phyloP scores from a whole-genome alignment of 2,797 vertebrate species.

The Cebuella pygmaea region DNA sequence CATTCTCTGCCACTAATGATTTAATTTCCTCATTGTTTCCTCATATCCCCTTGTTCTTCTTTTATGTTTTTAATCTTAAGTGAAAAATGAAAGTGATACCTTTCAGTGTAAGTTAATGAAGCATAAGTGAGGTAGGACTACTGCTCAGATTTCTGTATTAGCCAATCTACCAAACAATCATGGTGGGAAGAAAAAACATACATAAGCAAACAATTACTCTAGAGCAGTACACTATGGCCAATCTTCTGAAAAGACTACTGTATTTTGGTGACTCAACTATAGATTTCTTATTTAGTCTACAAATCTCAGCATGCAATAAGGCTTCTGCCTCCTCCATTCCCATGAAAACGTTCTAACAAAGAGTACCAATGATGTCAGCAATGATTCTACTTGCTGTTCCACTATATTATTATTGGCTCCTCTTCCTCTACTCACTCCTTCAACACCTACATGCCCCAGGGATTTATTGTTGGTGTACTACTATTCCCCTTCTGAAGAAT shows the following conservation, averaged over 20 bases:
- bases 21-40: not conserved
- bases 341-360: not conserved
- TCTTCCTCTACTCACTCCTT: not conserved
- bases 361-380: not conserved
- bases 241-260: slow-evolving; percentile 28
- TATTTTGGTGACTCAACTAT: not conserved
- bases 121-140: not conserved
- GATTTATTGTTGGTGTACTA: not conserved
- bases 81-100: not conserved
- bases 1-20: not conserved
- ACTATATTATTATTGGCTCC: not conserved
- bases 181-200: not conserved
- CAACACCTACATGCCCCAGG: not conserved
- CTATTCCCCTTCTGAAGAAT: not conserved
- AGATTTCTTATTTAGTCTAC: not conserved
- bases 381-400: not conserved
- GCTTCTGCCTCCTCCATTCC: not conserved
- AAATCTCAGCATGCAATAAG: not conserved
- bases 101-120: slow-evolving; percentile 33
- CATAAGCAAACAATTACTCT: not conserved
- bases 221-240: not conserved
- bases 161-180: not conserved
- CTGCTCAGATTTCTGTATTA: slow-evolving; percentile 25
- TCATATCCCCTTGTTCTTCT: not conserved
- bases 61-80: slow-evolving; percentile 31